A percentile compares a stretch with the other conserved stretches of the same genome.
These are phyloP conservation scores for Thecophora atra DNA, from an alignment of 2,888 invertebrate genomes.

Conservation along the genomic window DNA sequence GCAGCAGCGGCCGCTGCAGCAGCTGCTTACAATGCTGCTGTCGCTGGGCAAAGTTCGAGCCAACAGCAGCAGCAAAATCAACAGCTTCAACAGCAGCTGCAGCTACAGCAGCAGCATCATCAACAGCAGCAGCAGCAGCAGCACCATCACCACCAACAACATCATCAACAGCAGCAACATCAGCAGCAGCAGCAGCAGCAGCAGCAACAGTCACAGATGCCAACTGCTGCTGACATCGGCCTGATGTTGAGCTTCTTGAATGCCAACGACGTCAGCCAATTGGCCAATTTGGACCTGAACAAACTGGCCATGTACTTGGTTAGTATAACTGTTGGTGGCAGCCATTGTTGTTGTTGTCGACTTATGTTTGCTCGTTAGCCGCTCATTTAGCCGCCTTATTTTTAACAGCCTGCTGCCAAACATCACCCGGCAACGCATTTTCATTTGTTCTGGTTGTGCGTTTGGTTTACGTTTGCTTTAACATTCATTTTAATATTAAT, in stretches of 20 bases:
- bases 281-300: constrained; percentile 79
- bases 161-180: constrained; percentile 50
- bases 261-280: constrained; percentile 69
- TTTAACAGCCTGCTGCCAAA: too few species aligned
- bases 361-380: constrained; percentile 1
- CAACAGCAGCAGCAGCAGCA: constrained; percentile 34
- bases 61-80: constrained; percentile 41
- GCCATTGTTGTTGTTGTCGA: constrained; percentile 30
- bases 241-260: constrained; percentile 66
- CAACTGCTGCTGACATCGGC: constrained; percentile 66
- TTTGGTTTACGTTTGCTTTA: too few species aligned
- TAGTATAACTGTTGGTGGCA: constrained; percentile 67
- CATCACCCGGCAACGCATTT: background rate
- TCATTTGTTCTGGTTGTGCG: constrained; percentile 16
- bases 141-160: constrained; percentile 46
- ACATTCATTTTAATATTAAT: background rate
- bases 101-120: constrained; percentile 61
- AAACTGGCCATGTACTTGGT: constrained; percentile 80
- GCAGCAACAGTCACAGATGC: constrained; percentile 59
- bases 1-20: constrained; percentile 60
- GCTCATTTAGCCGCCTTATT: background rate
- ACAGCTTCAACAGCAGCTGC: constrained; percentile 43
- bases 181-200: constrained; percentile 49
- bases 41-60: constrained; percentile 47
- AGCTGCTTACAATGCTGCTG: constrained; percentile 46